These are phyloP conservation scores for Nymphalis polychloros DNA, from an alignment of 2,888 invertebrate genomes.

Conservation along the genomic window DNA sequence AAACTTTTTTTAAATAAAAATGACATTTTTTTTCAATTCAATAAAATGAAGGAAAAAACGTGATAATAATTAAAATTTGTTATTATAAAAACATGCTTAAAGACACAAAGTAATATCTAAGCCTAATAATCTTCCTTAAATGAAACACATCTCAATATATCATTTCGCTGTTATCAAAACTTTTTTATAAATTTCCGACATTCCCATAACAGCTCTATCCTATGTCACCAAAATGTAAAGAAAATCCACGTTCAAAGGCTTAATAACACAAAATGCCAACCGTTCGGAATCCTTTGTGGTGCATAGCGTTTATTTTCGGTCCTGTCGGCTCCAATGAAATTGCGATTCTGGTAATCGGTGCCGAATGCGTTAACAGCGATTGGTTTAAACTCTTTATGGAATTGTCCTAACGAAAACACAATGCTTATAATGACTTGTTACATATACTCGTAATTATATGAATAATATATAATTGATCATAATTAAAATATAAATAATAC, in stretches of 20 bases:
- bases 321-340: constrained; percentile 54
- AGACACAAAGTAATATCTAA: no score
- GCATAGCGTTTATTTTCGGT: constrained; percentile 37
- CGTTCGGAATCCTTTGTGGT: constrained; percentile 30
- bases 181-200: background rate
- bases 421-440: background rate
- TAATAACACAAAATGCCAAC: constrained; percentile 25
- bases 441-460: no score
- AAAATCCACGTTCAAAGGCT: constrained; percentile 11
- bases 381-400: constrained; percentile 7
- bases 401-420: background rate
- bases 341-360: constrained; percentile 60
- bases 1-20: background rate
- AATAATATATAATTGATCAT: no score
- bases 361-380: constrained; percentile 46
- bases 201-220: background rate
- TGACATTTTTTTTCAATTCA: no score
- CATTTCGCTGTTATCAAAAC: background rate
- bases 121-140: no score
- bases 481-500: no score
- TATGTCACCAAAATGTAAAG: constrained; percentile 9
- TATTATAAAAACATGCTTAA: no score
- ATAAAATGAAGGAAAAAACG: no score
- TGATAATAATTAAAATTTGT: no score
- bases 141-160: background rate